Conservation (phyloP, 2,113 vertebrate species). For the Hemicordylus capensis region DNA sequence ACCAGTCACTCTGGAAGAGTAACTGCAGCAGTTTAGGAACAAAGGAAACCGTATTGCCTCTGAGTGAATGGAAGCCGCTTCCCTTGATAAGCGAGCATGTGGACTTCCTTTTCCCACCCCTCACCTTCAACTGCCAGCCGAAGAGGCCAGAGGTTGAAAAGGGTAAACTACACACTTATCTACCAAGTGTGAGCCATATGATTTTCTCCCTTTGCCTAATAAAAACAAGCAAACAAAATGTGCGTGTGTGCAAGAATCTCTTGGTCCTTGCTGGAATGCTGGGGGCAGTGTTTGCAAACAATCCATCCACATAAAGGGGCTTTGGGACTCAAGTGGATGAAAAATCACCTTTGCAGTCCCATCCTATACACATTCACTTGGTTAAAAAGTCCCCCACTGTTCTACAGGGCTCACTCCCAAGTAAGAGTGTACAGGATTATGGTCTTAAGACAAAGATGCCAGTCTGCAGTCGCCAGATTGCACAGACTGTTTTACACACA, state of each 20-base stretch:
- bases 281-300: constrained; percentile 71
- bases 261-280: constrained; percentile 40
- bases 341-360: neutral
- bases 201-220: constrained; percentile 48
- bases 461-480: constrained; percentile 28
- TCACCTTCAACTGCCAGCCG: constrained; percentile 16
- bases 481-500: constrained; percentile 25
- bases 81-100: neutral
- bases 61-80: constrained; percentile 8
- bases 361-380: too few relatives aligned
- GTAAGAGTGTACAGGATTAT: neutral
- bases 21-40: constrained; percentile 51
- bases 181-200: constrained; percentile 46
- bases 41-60: constrained; percentile 57
- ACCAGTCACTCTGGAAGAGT: constrained; percentile 38
- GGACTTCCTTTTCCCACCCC: constrained; percentile 25
- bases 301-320: neutral
- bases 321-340: neutral
- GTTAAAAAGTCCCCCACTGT: neutral
- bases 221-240: neutral
- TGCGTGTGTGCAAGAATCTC: constrained; percentile 60
- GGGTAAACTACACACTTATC: too few relatives aligned
- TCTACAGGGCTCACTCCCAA: neutral
- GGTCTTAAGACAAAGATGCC: constrained; percentile 65
- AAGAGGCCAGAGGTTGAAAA: neutral